Evolutionary conservation across 2,888 invertebrate genomes (phyloP).

Genomic region (Eupithecia centaureata): DNA sequence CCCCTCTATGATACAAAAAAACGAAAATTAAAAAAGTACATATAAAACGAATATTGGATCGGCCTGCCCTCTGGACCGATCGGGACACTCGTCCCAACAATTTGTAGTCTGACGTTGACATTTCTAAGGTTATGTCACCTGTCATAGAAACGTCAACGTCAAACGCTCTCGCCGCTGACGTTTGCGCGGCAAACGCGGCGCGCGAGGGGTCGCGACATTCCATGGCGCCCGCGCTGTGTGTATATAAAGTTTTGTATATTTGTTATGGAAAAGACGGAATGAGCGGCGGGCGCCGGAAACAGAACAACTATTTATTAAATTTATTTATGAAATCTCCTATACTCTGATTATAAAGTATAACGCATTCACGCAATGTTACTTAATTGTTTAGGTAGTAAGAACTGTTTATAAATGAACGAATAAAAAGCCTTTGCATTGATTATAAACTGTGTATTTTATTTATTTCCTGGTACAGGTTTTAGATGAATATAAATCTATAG

Average conservation of each 20-base stretch:
- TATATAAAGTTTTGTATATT: conserved; percentile 75
- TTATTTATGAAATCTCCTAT: conserved; percentile 57
- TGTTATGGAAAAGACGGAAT: conserved; percentile 57
- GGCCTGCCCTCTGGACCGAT: conserved; percentile 35
- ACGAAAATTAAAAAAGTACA: conserved; percentile 17
- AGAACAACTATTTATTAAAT: conserved; percentile 50
- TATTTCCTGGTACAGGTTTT: conserved; percentile 46
- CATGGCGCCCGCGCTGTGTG: conserved; percentile 42
- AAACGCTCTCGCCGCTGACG: conserved; percentile 49
- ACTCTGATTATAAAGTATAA: conserved; percentile 51
- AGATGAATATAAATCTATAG: not conserved
- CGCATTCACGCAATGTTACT: conserved; percentile 80
- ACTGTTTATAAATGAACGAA: conserved; percentile 75
- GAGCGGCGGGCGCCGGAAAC: conserved; percentile 44
- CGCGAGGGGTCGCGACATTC: conserved; percentile 50
- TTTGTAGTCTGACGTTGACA: conserved; percentile 21
- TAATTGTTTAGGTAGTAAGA: conserved; percentile 76
- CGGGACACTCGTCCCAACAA: conserved; percentile 21
- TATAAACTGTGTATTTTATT: conserved; percentile 58
- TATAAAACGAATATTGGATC: conserved; percentile 35
- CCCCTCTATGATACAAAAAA: conserved; percentile 88
- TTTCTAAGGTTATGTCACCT: not conserved
- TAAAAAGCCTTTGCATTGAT: conserved; percentile 82
- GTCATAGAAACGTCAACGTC: conserved; percentile 33
- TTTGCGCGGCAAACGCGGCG: conserved; percentile 53